Evolutionary conservation across 1,140 invertebrate species (phyloP).

Genomic region (Lasioglossum baleicum): DNA sequence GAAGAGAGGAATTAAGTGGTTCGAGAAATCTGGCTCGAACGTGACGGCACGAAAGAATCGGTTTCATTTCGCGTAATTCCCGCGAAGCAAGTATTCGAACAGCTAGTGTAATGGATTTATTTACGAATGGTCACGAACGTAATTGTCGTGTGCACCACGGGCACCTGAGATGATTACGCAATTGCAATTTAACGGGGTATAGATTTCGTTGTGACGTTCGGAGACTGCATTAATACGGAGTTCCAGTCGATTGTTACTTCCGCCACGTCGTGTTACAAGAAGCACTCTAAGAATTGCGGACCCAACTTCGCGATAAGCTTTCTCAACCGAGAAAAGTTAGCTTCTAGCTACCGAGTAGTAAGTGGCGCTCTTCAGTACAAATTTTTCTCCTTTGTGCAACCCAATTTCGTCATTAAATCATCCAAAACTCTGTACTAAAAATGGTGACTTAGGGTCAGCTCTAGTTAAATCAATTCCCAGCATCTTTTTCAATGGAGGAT

Average conservation of each 20-base stretch:
- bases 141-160: constrained; percentile 24
- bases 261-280: constrained; percentile 32
- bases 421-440: no score
- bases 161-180: constrained; percentile 59
- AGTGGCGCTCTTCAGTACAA: background rate
- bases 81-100: background rate
- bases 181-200: constrained; percentile 49
- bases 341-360: background rate
- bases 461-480: no score
- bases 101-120: constrained; percentile 31
- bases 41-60: background rate
- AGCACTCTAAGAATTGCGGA: constrained; percentile 19
- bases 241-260: constrained; percentile 51
- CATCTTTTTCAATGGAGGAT: no score
- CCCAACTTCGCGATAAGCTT: background rate
- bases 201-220: constrained; percentile 40
- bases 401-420: background rate
- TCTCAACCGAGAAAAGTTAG: background rate
- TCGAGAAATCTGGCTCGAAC: no score
- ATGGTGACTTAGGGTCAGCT: no score
- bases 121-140: constrained; percentile 30
- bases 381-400: background rate
- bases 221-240: constrained; percentile 47
- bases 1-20: background rate
- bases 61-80: background rate